Evolutionary conservation across 2,797 vertebrate species (phyloP).

Genomic region (Alcedo atthis): DNA sequence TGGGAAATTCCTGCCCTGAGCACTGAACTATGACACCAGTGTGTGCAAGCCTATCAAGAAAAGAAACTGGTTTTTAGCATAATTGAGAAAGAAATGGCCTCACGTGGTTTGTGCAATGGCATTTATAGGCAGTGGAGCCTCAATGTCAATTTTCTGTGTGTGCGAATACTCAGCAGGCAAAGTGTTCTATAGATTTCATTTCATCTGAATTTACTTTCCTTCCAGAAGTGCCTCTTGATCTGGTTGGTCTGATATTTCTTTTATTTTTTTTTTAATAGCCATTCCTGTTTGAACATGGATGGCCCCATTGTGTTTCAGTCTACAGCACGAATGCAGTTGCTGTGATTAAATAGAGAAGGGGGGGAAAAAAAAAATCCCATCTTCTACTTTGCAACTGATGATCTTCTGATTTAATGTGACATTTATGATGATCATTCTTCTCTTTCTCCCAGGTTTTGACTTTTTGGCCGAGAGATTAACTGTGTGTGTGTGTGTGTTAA

Average conservation of each 20-base stretch:
- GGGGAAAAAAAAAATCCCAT: background rate
- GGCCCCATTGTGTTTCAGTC: conserved; percentile 5
- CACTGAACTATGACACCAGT: background rate
- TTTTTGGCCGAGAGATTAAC: background rate
- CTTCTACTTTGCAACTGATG: background rate
- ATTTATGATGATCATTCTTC: background rate
- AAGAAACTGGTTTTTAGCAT: background rate
- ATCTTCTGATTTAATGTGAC: conserved; percentile 10
- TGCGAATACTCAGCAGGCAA: background rate
- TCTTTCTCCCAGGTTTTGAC: background rate
- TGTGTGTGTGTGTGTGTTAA: background rate
- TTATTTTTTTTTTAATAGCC: background rate
- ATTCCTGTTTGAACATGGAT: background rate
- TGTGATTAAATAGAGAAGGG: conserved; percentile 33
- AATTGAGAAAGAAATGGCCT: background rate
- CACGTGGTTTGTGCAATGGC: background rate
- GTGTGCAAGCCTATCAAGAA: background rate
- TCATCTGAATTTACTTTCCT: conserved; percentile 34
- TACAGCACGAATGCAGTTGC: background rate
- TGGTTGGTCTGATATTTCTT: background rate
- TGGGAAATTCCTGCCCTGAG: background rate
- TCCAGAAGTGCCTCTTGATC: conserved; percentile 19
- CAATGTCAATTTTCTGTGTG: background rate
- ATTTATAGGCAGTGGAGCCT: background rate
- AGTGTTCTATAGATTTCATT: background rate